Conservation (phyloP, 2,888 invertebrate species). For the Sthenelais limicola region DNA sequence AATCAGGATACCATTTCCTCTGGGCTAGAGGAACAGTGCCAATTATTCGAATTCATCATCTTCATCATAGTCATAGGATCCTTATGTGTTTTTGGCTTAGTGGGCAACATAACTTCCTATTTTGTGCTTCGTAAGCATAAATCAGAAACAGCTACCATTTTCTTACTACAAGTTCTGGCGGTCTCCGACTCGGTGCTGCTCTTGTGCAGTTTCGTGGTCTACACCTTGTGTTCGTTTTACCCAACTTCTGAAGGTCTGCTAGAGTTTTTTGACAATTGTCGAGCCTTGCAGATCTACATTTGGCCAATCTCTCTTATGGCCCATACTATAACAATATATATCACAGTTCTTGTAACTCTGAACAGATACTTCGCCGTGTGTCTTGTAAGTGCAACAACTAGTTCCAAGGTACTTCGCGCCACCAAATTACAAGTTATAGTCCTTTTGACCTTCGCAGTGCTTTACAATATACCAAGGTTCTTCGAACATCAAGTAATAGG, state of each 20-base stretch:
- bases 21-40: too few relatives aligned
- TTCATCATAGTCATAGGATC: conserved; percentile 38
- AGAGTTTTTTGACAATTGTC: conserved; percentile 1
- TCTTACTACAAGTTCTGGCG: conserved; percentile 44
- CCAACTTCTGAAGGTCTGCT: conserved; percentile 32
- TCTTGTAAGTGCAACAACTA: conserved; percentile 38
- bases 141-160: conserved; percentile 47
- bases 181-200: conserved; percentile 37
- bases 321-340: conserved; percentile 51
- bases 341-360: conserved; percentile 52
- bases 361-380: conserved; percentile 50
- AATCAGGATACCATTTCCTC: too few relatives aligned
- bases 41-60: conserved; percentile 33
- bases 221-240: conserved; percentile 40
- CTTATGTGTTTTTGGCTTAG: conserved; percentile 38
- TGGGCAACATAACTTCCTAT: conserved; percentile 48
- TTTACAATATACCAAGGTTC: conserved; percentile 52
- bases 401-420: conserved; percentile 22
- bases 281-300: conserved; percentile 37
- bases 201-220: conserved; percentile 30
- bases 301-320: conserved; percentile 52
- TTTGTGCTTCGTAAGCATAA: conserved; percentile 49
- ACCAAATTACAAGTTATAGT: conserved; percentile 44
- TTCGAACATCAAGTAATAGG: conserved; percentile 49
- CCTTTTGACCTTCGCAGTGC: conserved; percentile 45